Evolutionary conservation across 2,888 invertebrate species (phyloP), one percentile per base, ranked within the genome.

Genomic region (Calephelis perditalis): DNA sequence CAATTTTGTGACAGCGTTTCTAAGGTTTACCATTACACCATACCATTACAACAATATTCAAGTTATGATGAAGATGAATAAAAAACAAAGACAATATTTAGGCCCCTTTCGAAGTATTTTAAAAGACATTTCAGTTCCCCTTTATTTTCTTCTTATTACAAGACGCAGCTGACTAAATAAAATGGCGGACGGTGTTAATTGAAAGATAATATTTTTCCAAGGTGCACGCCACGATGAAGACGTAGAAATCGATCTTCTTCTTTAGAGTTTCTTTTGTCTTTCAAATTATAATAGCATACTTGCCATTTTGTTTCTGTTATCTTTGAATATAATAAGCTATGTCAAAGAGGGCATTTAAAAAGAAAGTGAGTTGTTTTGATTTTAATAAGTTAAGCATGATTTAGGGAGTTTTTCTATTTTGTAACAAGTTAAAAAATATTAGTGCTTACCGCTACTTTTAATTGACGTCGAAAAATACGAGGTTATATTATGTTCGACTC

Each of bases 171-270:
- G 68, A 57, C 64, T 70, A 68, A 69, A 70, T 66, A 71, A 68
- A 63, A 68, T 63, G 65, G 67, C 57, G 61, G 64, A 57, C 11
- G 11, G 58, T 63, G 64, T 62, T 71, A 71, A 71, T 70, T 71
- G 71, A 69, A 72, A 67, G 67, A 71, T 68, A 70, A 70, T 66
- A 69, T 69, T 71, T 67, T 64, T 65, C 56, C 47, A 56, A 68
- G 63, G 62, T 67, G 69, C 64, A 68, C 49, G 61, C 56, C 58
- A 59, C 57, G 62, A 61, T 63, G 60, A 54, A 52, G 55, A 58
- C 57, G 46, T 35, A 62, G 44, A 59, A 64, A 63, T 64, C 52
- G 59, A 63, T 64, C 58, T 58, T 56, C 59, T 60, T 63, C 52
- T 10, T 52, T 35, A 52, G 35, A 35, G 52, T 52, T 35, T 35